Evolutionary conservation across 2,888 invertebrate species (phyloP), one percentile per base, ranked within the genome.

Genomic region (Deilephila porcellus): DNA sequence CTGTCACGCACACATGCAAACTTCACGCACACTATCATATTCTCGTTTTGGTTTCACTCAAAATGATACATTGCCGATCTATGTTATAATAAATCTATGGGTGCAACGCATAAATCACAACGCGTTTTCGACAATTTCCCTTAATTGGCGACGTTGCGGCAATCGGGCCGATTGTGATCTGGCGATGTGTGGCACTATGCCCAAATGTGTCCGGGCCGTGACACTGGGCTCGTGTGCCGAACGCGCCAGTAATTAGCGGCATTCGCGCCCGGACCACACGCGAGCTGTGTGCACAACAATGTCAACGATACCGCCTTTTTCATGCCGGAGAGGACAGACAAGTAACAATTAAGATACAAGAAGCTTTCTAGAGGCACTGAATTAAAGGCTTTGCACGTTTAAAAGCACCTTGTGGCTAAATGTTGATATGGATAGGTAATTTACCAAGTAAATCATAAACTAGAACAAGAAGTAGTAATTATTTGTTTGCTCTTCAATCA

Each of bases 61-160:
- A n/a, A n/a, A n/a, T n/a, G n/a, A n/a, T n/a, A n/a, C n/a, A n/a
- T n/a, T n/a, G n/a, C n/a, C n/a, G n/a, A n/a, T n/a, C n/a, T n/a
- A n/a, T n/a, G n/a, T n/a, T n/a, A n/a, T n/a, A n/a, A n/a, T n/a
- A n/a, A n/a, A n/a, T n/a, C n/a, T n/a, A n/a, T n/a, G n/a, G n/a
- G n/a, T n/a, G n/a, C 81, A 81, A 80, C 76, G 78, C 81, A 89
- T 91, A 91, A 91, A 92, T 91, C 87, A 87, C 86, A 80, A 83
- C 78, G 81, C 81, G 83, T 82, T 90, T 87, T 88, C 90, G 88
- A 84, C 87, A 87, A 89, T 91, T 89, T 89, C 79, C 91, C 88
- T 87, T 93, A 92, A 93, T 93, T 91, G 92, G 92, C 85, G 77
- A 85, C 82, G 86, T 89, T 91, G 45, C 88, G 52, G 67, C 67